Evolutionary conservation across 1,140 invertebrate species (phyloP).

Genomic region (Copidosoma floridanum): DNA sequence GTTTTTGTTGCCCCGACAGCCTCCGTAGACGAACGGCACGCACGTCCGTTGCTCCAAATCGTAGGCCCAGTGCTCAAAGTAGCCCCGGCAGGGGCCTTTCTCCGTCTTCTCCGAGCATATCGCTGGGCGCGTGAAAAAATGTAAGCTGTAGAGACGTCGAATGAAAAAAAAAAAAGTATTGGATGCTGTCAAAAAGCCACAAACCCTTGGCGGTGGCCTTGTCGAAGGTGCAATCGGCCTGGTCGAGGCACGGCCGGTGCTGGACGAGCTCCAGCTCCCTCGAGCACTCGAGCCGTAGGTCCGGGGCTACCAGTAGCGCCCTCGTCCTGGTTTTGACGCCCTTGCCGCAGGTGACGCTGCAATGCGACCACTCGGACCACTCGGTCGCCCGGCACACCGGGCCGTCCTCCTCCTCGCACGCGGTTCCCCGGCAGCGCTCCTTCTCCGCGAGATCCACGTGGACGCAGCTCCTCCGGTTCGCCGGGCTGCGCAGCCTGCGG

Average conservation of each 20-base stretch:
- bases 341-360: constrained; percentile 69
- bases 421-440: constrained; percentile 71
- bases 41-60: constrained; percentile 72
- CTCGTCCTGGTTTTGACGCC: constrained; percentile 72
- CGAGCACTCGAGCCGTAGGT: constrained; percentile 61
- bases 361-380: constrained; percentile 74
- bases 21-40: constrained; percentile 80
- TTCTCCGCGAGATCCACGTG: constrained; percentile 71
- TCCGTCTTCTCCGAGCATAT: constrained; percentile 74
- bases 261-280: constrained; percentile 64
- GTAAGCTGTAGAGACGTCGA: too few species aligned
- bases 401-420: constrained; percentile 61
- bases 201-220: constrained; percentile 71
- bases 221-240: constrained; percentile 68
- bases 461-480: constrained; percentile 76
- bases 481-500: constrained; percentile 69
- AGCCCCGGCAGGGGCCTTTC: constrained; percentile 78
- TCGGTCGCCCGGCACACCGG: too few species aligned
- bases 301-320: constrained; percentile 64
- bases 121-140: constrained; percentile 59
- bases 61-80: constrained; percentile 81
- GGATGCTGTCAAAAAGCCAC: too few species aligned
- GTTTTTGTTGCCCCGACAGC: constrained; percentile 86
- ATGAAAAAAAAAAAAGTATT: too few species aligned
- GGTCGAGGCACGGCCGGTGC: constrained; percentile 64